These are phyloP conservation scores for Parasteatoda tepidariorum DNA, from an alignment of 1,140 invertebrate species.

Conservation along the genomic window DNA sequence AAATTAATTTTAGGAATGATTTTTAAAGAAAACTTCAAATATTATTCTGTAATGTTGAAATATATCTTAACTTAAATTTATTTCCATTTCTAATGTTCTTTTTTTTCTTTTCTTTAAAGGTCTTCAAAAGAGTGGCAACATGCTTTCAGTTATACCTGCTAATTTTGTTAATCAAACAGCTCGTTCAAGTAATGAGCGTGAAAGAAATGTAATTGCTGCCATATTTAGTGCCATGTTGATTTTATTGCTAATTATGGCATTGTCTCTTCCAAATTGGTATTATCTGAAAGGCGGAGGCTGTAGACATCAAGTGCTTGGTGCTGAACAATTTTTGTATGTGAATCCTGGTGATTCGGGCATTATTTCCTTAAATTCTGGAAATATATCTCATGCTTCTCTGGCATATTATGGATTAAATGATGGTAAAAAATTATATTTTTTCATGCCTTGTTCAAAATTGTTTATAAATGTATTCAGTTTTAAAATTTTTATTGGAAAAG, in stretches of 20 bases:
- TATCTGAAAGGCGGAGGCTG: constrained; percentile 62
- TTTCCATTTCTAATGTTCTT: too few species aligned
- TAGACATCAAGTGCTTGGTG: constrained; percentile 55
- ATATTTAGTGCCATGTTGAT: constrained; percentile 62
- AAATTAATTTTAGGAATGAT: too few species aligned
- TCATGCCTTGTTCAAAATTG: background rate
- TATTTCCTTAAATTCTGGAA: background rate
- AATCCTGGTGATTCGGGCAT: constrained; percentile 24
- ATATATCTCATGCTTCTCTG: constrained; percentile 27
- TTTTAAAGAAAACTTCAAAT: too few species aligned
- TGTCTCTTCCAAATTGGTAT: constrained; percentile 64
- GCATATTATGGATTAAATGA: constrained; percentile 51
- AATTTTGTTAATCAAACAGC: constrained; percentile 21
- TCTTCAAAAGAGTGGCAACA: too few species aligned
- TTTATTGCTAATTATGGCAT: constrained; percentile 60
- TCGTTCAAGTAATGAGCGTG: constrained; percentile 22
- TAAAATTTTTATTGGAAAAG: too few species aligned
- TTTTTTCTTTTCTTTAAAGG: too few species aligned
- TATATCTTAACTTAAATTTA: too few species aligned
- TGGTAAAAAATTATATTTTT: constrained; percentile 8
- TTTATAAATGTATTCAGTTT: too few species aligned
- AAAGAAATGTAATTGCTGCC: constrained; percentile 61
- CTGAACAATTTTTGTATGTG: constrained; percentile 60
- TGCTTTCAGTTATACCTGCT: constrained; percentile 47
- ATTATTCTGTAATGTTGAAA: too few species aligned